phyloP scores from a whole-genome alignment of 1,140 invertebrate species.

The Calephelis virginiensis region DNA sequence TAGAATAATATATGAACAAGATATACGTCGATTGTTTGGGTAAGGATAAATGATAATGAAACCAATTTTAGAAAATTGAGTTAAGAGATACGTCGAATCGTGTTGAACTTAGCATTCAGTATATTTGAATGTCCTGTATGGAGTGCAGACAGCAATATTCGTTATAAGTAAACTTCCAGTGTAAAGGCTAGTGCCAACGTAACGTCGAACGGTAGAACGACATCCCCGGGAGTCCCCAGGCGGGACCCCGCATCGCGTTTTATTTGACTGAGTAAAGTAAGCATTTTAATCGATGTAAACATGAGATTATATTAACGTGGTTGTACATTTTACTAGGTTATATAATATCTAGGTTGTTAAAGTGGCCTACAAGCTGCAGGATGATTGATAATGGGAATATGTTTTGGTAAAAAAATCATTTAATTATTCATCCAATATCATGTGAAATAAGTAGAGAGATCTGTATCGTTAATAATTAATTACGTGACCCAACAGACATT shows the following conservation, averaged over 20 bases:
- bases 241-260: background rate
- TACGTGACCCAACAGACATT: too few species aligned
- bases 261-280: constrained; percentile 33
- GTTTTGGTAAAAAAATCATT: too few species aligned
- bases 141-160: constrained; percentile 20
- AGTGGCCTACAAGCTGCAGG: constrained; percentile 4
- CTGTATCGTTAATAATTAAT: too few species aligned
- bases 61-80: background rate
- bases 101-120: background rate
- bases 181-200: constrained; percentile 41
- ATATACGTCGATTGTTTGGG: too few species aligned
- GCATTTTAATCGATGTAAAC: constrained; percentile 25
- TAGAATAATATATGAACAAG: too few species aligned
- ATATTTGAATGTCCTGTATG: constrained; percentile 17
- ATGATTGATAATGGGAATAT: background rate
- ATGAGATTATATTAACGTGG: constrained; percentile 23
- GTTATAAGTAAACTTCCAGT: constrained; percentile 21
- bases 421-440: too few species aligned
- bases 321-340: constrained; percentile 3
- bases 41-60: too few species aligned
- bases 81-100: too few species aligned
- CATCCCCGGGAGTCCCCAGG: background rate
- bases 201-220: constrained; percentile 11
- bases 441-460: too few species aligned
- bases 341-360: background rate